Evolutionary conservation across 2,113 vertebrate species (phyloP).

Genomic region (Megaceryle maxima): DNA sequence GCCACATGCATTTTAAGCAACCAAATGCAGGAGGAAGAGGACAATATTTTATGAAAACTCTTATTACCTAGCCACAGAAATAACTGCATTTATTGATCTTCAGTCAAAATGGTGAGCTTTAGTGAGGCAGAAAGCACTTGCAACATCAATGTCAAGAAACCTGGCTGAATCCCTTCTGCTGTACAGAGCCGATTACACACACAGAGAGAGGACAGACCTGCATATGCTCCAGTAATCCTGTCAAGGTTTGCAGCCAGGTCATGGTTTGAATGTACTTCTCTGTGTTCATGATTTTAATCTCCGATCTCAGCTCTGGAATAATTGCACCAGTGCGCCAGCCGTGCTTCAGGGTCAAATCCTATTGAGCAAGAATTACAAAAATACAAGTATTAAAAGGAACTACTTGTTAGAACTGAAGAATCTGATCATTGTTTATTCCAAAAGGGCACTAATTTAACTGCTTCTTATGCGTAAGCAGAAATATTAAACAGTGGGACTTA

Average conservation of each 20-base stretch:
- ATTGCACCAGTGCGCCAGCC: slow-evolving; percentile 98
- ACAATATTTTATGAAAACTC: background rate
- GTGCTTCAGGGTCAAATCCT: slow-evolving; percentile 97
- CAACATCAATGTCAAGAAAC: background rate
- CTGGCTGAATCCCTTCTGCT: background rate
- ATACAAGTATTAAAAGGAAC: background rate
- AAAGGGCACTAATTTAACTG: background rate
- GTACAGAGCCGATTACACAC: background rate
- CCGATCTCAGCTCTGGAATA: slow-evolving; percentile 92
- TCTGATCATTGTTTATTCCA: background rate
- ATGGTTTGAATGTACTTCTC: slow-evolving; percentile 89
- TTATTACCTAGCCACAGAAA: background rate
- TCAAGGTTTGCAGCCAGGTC: slow-evolving; percentile 93
- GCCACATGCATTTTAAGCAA: background rate
- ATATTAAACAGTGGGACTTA: background rate
- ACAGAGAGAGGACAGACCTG: slow-evolving; percentile 82
- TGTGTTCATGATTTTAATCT: slow-evolving; percentile 98
- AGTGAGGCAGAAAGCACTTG: background rate
- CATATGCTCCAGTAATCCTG: slow-evolving; percentile 92
- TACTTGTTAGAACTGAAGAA: background rate
- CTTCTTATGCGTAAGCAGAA: background rate
- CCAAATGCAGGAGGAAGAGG: background rate
- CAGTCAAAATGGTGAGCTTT: background rate
- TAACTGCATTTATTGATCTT: background rate
- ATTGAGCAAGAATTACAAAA: slow-evolving; percentile 9